Conservation (phyloP, 2,113 vertebrate genomes). For the Rallus limicola region DNA sequence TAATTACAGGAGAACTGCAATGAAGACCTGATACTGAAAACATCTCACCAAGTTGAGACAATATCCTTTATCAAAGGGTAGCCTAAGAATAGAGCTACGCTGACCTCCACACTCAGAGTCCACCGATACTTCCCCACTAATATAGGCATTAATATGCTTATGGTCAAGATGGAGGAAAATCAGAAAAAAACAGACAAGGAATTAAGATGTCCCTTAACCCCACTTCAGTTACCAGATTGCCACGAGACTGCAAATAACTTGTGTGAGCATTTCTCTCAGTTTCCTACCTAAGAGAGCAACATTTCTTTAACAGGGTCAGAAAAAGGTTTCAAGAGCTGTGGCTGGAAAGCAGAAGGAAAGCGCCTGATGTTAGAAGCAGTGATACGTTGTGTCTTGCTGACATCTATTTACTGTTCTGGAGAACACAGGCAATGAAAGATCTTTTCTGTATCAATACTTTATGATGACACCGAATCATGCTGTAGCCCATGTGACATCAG, state of each 20-base stretch:
- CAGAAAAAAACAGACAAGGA: background rate
- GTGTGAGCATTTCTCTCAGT: background rate
- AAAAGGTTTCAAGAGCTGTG: background rate
- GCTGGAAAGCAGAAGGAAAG: constrained; percentile 16
- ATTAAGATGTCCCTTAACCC: background rate
- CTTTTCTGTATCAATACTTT: background rate
- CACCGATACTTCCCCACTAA: background rate
- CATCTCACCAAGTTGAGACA: background rate
- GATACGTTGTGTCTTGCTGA: background rate
- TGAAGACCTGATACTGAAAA: constrained; percentile 3
- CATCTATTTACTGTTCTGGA: background rate
- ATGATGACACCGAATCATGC: background rate
- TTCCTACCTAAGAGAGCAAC: background rate
- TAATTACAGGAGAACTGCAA: constrained; percentile 5
- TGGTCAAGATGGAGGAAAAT: background rate
- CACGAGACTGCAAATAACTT: background rate
- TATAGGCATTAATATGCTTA: background rate
- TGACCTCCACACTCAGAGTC: background rate
- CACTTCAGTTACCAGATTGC: background rate
- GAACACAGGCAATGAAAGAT: background rate
- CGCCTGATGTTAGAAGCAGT: background rate
- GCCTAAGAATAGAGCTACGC: background rate
- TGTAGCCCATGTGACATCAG: background rate
- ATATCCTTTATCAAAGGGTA: constrained; percentile 20
- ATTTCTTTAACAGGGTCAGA: background rate